A percentile compares a stretch with the other conserved stretches of the same genome.
These are phyloP conservation scores for Drosophila barbarae DNA, from an alignment of 2,888 invertebrate genomes.

Conservation along the genomic window DNA sequence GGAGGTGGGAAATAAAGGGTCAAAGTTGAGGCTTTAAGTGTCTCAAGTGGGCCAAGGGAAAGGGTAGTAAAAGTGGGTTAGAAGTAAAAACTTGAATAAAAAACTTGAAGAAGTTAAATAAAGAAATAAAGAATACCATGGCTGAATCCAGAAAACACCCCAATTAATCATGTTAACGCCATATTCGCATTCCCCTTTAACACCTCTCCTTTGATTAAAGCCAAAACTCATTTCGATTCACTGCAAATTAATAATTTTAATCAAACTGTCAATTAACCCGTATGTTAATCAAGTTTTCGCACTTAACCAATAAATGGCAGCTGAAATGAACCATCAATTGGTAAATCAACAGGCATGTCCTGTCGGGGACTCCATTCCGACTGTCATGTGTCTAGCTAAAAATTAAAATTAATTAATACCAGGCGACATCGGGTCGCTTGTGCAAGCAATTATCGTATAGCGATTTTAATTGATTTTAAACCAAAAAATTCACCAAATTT, in stretches of 20 bases:
- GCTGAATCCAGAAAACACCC: no score
- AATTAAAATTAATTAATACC: slow-evolving; percentile 50
- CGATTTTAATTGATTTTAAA: slow-evolving; percentile 53
- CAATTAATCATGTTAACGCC: background rate
- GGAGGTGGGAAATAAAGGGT: background rate
- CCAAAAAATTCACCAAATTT: slow-evolving; percentile 43
- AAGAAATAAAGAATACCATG: no score
- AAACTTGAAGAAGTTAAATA: no score
- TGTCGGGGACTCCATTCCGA: slow-evolving; percentile 5
- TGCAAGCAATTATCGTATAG: slow-evolving; percentile 26
- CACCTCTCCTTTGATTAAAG: background rate
- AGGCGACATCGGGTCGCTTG: background rate
- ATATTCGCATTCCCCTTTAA: background rate
- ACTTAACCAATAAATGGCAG: slow-evolving; percentile 43
- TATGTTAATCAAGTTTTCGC: slow-evolving; percentile 49
- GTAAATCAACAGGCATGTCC: slow-evolving; percentile 11
- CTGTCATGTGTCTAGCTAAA: slow-evolving; percentile 26
- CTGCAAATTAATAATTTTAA: slow-evolving; percentile 6
- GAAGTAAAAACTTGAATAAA: background rate
- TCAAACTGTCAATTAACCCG: slow-evolving; percentile 33
- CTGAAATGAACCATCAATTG: slow-evolving; percentile 30
- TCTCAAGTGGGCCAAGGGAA: background rate
- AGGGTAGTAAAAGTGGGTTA: background rate
- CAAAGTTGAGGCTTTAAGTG: background rate
- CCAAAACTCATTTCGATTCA: background rate